phyloP scores from a whole-genome alignment of 1,140 invertebrate genomes.

The Procambarus virginalis region DNA sequence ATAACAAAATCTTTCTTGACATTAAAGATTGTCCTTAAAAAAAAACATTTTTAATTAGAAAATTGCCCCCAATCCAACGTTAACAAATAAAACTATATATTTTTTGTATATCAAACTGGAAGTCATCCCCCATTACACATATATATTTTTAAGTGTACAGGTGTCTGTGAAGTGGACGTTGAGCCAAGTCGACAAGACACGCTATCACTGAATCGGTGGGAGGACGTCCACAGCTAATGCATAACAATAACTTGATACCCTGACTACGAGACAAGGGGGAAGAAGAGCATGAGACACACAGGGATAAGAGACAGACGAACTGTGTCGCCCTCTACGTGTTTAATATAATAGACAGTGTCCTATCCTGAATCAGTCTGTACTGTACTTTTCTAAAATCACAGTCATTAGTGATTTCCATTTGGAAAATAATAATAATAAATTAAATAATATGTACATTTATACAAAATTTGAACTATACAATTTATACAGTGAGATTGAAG shows the following conservation, averaged over 20 bases:
- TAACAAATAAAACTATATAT: too few species aligned
- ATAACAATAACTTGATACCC: neutral
- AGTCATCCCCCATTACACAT: too few species aligned
- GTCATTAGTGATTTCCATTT: slow-evolving; percentile 46
- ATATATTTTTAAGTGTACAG: too few species aligned
- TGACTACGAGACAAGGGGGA: neutral
- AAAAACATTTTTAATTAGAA: too few species aligned
- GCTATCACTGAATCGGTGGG: neutral
- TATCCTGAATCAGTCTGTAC: slow-evolving; percentile 12
- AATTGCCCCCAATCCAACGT: too few species aligned
- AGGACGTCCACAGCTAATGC: neutral
- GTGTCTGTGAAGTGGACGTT: too few species aligned
- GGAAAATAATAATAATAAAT: slow-evolving; percentile 36
- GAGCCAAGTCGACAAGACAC: too few species aligned
- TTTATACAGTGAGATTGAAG: slow-evolving; percentile 23
- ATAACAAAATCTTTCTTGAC: too few species aligned
- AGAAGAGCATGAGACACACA: neutral
- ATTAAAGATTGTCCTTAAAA: too few species aligned
- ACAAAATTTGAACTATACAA: slow-evolving; percentile 40
- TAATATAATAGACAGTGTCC: neutral
- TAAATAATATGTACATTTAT: slow-evolving; percentile 46
- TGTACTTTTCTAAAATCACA: slow-evolving; percentile 32
- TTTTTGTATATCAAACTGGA: too few species aligned
- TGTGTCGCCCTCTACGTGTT: neutral
- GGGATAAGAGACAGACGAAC: neutral